These are phyloP conservation scores for Trematomus loennbergii DNA, from an alignment of 2,113 vertebrate genomes.

Conservation along the genomic window DNA sequence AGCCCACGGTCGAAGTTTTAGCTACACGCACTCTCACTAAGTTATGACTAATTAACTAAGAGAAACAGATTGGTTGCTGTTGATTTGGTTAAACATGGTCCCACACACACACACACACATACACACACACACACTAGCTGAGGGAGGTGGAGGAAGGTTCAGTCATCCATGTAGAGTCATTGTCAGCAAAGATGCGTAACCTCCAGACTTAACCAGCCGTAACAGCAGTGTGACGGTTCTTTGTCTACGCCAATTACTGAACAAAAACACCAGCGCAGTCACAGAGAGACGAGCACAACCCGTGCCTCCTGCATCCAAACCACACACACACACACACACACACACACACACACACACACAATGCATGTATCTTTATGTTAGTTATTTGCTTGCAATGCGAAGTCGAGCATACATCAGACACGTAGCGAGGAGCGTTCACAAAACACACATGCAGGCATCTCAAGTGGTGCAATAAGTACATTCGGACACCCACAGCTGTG, in stretches of 20 bases:
- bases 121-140: constrained; percentile 41
- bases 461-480: constrained; percentile 64
- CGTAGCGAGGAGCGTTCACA: constrained; percentile 16
- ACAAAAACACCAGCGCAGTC: constrained; percentile 71
- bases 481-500: constrained; percentile 75
- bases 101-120: constrained; percentile 37
- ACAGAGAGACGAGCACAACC: constrained; percentile 58
- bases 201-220: constrained; percentile 78
- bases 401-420: constrained; percentile 30
- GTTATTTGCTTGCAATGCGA: constrained; percentile 27
- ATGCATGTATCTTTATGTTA: constrained; percentile 32
- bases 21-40: constrained; percentile 9
- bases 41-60: constrained; percentile 25
- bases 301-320: constrained; percentile 58
- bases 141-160: constrained; percentile 69
- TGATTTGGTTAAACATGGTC: constrained; percentile 32
- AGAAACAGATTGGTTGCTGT: constrained; percentile 36
- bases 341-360: neutral
- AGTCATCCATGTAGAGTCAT: constrained; percentile 79
- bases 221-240: constrained; percentile 77
- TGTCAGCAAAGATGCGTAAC: constrained; percentile 80
- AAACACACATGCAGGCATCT: constrained; percentile 50
- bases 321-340: constrained; percentile 8
- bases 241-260: constrained; percentile 80
- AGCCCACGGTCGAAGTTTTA: constrained; percentile 12